A percentile compares a stretch with the other conserved stretches of the same genome.
Evolutionary conservation across 2,888 invertebrate species (phyloP).

Genomic region (Meta bourneti): DNA sequence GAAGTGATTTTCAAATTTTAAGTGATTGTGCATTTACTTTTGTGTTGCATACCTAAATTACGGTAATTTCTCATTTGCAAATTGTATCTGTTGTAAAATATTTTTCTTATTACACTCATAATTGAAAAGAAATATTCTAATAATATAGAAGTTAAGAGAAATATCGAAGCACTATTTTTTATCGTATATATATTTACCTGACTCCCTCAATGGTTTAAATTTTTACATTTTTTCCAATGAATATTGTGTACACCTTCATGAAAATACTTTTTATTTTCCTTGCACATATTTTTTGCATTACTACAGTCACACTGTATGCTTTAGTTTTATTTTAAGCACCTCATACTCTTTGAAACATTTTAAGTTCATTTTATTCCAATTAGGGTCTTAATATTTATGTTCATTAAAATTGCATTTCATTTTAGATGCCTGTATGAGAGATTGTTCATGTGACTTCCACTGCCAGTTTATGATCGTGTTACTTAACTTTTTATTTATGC

Average conservation of each 20-base stretch:
- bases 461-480: constrained; percentile 45
- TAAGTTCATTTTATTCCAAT: not conserved
- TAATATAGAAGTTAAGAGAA: too few relatives aligned
- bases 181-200: too few relatives aligned
- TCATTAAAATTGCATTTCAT: constrained; percentile 8
- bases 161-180: too few relatives aligned
- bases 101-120: too few relatives aligned
- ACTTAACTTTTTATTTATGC: constrained; percentile 46
- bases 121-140: too few relatives aligned
- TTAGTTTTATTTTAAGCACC: not conserved
- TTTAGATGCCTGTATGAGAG: constrained; percentile 1
- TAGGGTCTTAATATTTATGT: not conserved
- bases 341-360: not conserved
- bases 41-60: too few relatives aligned
- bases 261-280: not conserved
- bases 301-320: not conserved
- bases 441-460: constrained; percentile 39
- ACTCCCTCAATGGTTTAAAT: too few relatives aligned
- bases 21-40: too few relatives aligned
- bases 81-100: too few relatives aligned
- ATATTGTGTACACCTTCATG: not conserved
- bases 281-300: not conserved
- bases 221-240: not conserved
- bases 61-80: too few relatives aligned
- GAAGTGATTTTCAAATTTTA: too few relatives aligned